Evolutionary conservation across 1,140 invertebrate genomes (phyloP).

Genomic region (Trichonephila clavata): DNA sequence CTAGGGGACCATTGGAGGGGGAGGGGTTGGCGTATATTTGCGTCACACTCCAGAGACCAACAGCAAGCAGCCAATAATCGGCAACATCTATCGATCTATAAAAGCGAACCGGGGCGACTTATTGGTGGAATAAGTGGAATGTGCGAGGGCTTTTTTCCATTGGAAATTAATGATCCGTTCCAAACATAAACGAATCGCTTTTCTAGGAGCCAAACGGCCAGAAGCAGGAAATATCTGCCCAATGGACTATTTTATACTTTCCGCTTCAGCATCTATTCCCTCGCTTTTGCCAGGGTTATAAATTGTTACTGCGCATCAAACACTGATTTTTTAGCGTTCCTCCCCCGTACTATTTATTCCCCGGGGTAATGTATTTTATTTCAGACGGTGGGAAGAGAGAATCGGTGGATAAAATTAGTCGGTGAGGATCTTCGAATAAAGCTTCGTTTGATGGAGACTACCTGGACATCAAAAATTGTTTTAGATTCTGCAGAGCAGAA

Average conservation of each 20-base stretch:
- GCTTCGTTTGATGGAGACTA: background rate
- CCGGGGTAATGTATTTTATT: conserved; percentile 26
- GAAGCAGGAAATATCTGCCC: conserved; percentile 69
- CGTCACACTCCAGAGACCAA: conserved; percentile 48
- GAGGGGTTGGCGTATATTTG: background rate
- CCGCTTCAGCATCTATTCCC: conserved; percentile 42
- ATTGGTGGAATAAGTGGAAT: conserved; percentile 62
- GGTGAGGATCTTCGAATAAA: background rate
- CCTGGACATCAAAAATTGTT: background rate
- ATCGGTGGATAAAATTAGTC: conserved; percentile 34
- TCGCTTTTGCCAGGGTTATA: conserved; percentile 27
- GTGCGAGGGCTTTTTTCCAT: conserved; percentile 52
- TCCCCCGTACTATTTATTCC: background rate
- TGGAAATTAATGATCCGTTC: conserved; percentile 75
- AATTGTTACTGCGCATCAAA: conserved; percentile 55
- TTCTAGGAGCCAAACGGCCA: conserved; percentile 47
- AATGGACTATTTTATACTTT: conserved; percentile 75
- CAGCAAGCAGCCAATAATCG: conserved; percentile 31
- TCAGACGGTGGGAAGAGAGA: background rate
- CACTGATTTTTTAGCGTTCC: conserved; percentile 47
- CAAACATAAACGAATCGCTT: conserved; percentile 74
- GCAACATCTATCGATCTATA: conserved; percentile 27
- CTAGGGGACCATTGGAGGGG: background rate
- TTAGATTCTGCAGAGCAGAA: background rate
- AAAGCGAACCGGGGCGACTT: conserved; percentile 42